Evolutionary conservation across 1,140 invertebrate species (phyloP), one percentile per base, ranked within the genome.

Genomic region (Trypoxylus dichotomus): DNA sequence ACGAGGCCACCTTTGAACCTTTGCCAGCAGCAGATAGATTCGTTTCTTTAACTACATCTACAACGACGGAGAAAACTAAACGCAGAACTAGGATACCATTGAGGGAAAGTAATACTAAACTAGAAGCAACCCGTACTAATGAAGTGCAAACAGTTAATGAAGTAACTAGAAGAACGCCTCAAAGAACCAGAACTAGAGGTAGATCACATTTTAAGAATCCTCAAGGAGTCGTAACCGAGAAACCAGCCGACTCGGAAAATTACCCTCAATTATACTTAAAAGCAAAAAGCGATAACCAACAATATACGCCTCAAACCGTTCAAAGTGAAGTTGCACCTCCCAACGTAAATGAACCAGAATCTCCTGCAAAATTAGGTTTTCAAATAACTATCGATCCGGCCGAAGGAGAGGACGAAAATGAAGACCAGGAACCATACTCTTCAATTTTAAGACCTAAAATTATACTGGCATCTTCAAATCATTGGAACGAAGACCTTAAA

Each of bases 381-480:
- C 81, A 85, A 80, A 84, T 86, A 78, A 86, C 84, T 3, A 79
- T 86, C 32, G 84, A 83, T 75, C 81, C 84, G 13, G 72, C 73
- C 21, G 63, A 76, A 0, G 41, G 41, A 2, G 74, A 43, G 7
- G 74, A 74, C 1, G 76, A 81, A 21, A 77, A 78, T 0, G 79
- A 76, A 6, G 85, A 86, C 82, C 85, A 86, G 77, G 75, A 81
- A 41, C 81, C 84, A 63, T 76, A 84, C 75, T 78, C 81, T 8
- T 85, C 85, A 0, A 72, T 83, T 41, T 78, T 82, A 32, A 79
- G 79, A 37, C 80, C 82, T 2, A 84, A 81, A 76, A 75, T 81
- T 24, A 27, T 80, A 68, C 60, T 73, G 58, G 77, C 19, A 25
- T 74, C 77, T n/a, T 78, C 76, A 7, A 79, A 81, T 72, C 54